These are phyloP conservation scores for Phaethon lepturus DNA, from an alignment of 2,113 vertebrate genomes.

Conservation along the genomic window DNA sequence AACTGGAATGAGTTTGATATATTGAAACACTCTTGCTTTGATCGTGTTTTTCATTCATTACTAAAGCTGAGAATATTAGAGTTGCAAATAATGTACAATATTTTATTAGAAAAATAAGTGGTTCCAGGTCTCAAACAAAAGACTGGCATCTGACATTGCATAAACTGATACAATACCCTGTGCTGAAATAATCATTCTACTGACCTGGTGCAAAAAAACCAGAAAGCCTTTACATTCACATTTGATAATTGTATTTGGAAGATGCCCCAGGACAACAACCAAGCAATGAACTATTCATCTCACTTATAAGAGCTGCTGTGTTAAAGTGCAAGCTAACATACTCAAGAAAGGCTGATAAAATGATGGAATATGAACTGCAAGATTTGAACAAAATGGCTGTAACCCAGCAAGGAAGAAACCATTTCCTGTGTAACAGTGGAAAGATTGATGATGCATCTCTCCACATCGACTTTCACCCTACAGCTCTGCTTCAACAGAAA, in stretches of 20 bases:
- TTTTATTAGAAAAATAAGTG: conserved; percentile 51
- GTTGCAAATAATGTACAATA: conserved; percentile 11
- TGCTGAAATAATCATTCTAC: not conserved
- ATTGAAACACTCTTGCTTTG: conserved; percentile 12
- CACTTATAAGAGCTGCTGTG: conserved; percentile 9
- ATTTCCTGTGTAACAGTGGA: not conserved
- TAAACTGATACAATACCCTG: not conserved
- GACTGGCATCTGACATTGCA: not conserved
- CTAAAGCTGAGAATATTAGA: conserved; percentile 20
- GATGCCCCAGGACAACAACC: conserved; percentile 28
- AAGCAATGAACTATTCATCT: conserved; percentile 28
- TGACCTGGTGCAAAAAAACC: not conserved
- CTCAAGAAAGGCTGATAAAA: not conserved
- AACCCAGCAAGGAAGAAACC: not conserved
- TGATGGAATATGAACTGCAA: not conserved
- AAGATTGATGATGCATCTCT: not conserved
- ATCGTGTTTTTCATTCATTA: conserved; percentile 38
- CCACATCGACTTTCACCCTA: not conserved
- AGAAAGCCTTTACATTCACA: conserved; percentile 12
- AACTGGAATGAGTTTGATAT: conserved; percentile 44
- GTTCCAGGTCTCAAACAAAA: conserved; percentile 25
- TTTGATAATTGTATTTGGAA: conserved; percentile 60
- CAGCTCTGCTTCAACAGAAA: not conserved
- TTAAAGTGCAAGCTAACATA: conserved; percentile 1
- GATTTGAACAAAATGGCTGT: conserved; percentile 11